phyloP scores from a whole-genome alignment of 2,888 invertebrate genomes.

The Chaetoderma sp. region DNA sequence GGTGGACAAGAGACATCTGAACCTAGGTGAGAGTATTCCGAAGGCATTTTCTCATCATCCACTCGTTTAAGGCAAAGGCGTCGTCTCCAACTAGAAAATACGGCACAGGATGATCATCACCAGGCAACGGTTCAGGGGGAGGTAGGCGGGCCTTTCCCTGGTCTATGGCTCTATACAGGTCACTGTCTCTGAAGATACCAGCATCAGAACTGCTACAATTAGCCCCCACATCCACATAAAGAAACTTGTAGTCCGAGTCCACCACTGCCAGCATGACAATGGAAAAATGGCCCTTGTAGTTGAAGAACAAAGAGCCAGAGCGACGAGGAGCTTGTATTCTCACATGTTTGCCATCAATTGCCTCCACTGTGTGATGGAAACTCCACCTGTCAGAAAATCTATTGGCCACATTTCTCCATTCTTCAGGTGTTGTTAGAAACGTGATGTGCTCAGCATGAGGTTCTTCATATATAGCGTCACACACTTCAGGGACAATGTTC shows the following conservation, averaged over 20 bases:
- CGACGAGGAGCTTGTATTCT: neutral
- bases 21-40: neutral
- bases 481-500: constrained; percentile 9
- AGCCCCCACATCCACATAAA: constrained; percentile 1
- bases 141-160: neutral
- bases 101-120: constrained; percentile 12
- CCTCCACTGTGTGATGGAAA: constrained; percentile 6
- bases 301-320: constrained; percentile 1
- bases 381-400: neutral
- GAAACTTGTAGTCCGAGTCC: constrained; percentile 4
- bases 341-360: constrained; percentile 15
- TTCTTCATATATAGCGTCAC: constrained; percentile 18
- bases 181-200: neutral
- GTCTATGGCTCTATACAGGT: constrained; percentile 6
- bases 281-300: constrained; percentile 10
- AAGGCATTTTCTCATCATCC: constrained; percentile 21
- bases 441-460: constrained; percentile 4
- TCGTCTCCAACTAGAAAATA: constrained; percentile 10
- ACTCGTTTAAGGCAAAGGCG: constrained; percentile 11
- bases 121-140: constrained; percentile 11
- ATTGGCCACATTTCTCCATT: constrained; percentile 15
- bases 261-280: constrained; percentile 4
- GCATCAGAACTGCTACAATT: neutral
- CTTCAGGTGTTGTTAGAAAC: neutral
- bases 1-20: constrained; percentile 4